A percentile compares a stretch with the other conserved stretches of the same genome.
phyloP scores from a whole-genome alignment of 2,113 vertebrate species.

The Fulmarus glacialis region DNA sequence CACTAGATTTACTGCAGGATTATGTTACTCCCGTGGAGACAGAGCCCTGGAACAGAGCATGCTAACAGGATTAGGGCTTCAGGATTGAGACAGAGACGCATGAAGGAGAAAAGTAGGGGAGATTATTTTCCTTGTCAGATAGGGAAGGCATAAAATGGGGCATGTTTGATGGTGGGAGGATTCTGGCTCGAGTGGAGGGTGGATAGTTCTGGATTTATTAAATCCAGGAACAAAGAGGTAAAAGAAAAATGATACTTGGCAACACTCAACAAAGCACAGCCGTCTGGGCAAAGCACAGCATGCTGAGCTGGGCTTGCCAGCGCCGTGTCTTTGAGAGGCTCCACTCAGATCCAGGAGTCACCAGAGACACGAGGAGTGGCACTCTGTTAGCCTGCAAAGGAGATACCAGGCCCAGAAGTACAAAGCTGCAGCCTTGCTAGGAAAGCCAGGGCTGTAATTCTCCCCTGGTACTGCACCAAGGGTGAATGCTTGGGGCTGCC shows the following conservation, averaged over 20 bases:
- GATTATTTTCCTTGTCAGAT: constrained; percentile 56
- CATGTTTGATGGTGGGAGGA: constrained; percentile 20
- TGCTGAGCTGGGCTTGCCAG: constrained; percentile 25
- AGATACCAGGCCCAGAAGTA: not conserved
- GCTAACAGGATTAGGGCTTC: constrained; percentile 82
- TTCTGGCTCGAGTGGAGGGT: constrained; percentile 1
- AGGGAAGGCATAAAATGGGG: constrained; percentile 37
- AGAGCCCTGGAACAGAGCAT: constrained; percentile 73
- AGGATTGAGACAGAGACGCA: constrained; percentile 75
- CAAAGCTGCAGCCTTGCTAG: constrained; percentile 8
- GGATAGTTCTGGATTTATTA: constrained; percentile 54
- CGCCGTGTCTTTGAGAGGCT: not conserved
- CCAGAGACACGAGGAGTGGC: not conserved
- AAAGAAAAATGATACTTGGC: constrained; percentile 50
- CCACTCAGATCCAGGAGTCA: constrained; percentile 7
- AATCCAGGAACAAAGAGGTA: constrained; percentile 52
- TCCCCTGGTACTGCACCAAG: constrained; percentile 41
- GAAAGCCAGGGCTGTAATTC: not conserved
- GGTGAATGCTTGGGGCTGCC: not conserved
- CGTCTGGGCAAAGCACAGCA: not conserved
- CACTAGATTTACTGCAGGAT: constrained; percentile 75
- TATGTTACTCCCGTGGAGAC: constrained; percentile 75
- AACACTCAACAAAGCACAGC: not conserved
- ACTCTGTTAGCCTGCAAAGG: not conserved
- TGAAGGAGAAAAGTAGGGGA: constrained; percentile 67